Base-by-base conservation (phyloP, 2,113 vertebrate genomes). In the Cervus canadensis region DNA sequence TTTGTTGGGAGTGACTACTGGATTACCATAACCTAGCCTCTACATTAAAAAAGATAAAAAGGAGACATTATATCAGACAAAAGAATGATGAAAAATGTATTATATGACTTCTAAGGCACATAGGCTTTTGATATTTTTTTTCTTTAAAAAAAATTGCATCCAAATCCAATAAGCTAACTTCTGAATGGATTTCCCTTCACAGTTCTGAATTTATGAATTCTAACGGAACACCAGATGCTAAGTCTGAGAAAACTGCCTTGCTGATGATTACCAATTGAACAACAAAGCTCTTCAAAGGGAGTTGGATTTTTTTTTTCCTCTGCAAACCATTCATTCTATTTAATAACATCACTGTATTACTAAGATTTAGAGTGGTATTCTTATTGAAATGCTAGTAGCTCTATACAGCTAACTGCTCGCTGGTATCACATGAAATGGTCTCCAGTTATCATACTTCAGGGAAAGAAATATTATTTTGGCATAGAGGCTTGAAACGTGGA, bases 181-280 rank as follows among this genome's bases (percentile, higher is more conserved):
- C 52, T 91, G 94, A 98, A 97, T 97, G 21, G 50, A 96, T 96
- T 76, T 98, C 94, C 91, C 98, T 98, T 98, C 87, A 96, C 79
- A 97, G 45, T 90, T 98, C 96, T 98, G 88, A 98, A 92, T 92
- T 71, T 96, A 90, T 33, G 17, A 97, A 98, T 98, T 98, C 94
- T 96, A 57, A 96, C 52, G 82, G 92, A 98, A 94, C 95, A 95
- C 56, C 67, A 97, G 86, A 97, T 97, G 78, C 56, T 97, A 97
- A 98, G 97, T 98, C 95, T 98, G 96, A 97, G 89, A 97, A 97
- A 98, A 98, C 81, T 94, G 40, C 59, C 96, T 84, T 95, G 96
- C 60, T 97, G 97, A 98, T 98, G 98, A 98, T 97, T 97, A 87
- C 43, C 84, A 96, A 78, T 94, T 98, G 97, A 98, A 97, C 33